Base-by-base conservation (phyloP, 2,888 invertebrate species). In the Theodoxus fluviatilis region DNA sequence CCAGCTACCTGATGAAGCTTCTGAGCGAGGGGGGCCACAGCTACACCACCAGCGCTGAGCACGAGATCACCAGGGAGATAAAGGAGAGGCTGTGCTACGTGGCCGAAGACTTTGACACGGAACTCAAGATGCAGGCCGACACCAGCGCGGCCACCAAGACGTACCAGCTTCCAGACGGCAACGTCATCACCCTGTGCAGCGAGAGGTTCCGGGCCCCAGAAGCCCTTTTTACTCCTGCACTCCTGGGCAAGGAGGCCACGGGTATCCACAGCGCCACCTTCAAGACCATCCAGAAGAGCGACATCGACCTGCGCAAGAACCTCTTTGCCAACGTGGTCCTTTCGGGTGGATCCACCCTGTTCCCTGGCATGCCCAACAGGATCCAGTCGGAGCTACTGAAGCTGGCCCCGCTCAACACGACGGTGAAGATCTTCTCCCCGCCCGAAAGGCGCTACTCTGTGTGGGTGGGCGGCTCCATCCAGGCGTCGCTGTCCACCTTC, bases 1-100 rank as follows among this genome's bases (percentile, higher is more conserved):
- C 55, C 7, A 22, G 22, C 7, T 55, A 55, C 22, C 22, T 55
- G 55, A 22, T 7, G 18, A 55, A 12, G 15, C 15, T 55, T 22
- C 55, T 55, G 15, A 55, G 18, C 7, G 55, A 55, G 22, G 7
- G 55, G 22, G 22, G 15, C 15, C 7, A 18, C 22, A 55, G 22
- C 55, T 55, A 18, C 22, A 7, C 55, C 15, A 12, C 18, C 9
- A 22, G 22, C 22, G 15, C 12, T 7, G 22, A 55, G 15, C 12
- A 22, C 9, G 22, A 55, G 15, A 22, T 55, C 22, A 22, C 22
- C 22, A 12, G 22, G 22, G 22, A 55, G 9, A 55, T 55, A 55
- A 71, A 71, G 43, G 71, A 71, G 37, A 61, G 59, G 31, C 90
- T 95, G 78, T 95, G 95, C 90, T 95, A 95, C 89, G 94, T 95